Evolutionary conservation across 2,888 invertebrate genomes (phyloP).

Genomic region (Microchrysa polita): DNA sequence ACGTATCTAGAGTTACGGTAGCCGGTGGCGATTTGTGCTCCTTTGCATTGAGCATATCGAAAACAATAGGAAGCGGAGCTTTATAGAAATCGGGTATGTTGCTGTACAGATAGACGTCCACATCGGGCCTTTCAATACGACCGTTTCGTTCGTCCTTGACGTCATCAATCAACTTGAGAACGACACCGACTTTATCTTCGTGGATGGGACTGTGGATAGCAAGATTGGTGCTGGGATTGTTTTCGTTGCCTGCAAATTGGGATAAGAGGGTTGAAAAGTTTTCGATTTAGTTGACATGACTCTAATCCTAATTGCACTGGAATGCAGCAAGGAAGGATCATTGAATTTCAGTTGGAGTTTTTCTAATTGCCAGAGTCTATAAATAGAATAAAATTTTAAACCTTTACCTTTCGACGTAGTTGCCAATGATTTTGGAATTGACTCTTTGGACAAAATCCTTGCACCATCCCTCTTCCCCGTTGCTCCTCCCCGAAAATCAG

Average conservation of each 20-base stretch:
- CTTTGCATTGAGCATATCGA: conserved; percentile 43
- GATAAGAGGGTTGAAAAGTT: not conserved
- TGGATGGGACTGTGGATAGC: not conserved
- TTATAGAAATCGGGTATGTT: conserved; percentile 38
- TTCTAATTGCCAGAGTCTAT: no score
- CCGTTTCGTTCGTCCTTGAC: conserved; percentile 24
- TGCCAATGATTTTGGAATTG: no score
- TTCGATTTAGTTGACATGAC: not conserved
- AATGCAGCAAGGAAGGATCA: not conserved
- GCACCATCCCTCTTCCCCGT: no score
- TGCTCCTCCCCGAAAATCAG: no score
- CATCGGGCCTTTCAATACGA: conserved; percentile 40
- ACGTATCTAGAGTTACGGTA: not conserved
- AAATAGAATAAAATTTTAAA: no score
- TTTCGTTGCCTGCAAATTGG: not conserved
- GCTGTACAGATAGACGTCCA: conserved; percentile 44
- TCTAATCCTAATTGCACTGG: conserved; percentile 17
- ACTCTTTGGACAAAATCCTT: no score
- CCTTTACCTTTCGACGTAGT: no score
- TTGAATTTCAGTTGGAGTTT: conserved; percentile 3
- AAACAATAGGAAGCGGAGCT: conserved; percentile 30
- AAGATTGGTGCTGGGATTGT: not conserved
- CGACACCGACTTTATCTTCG: not conserved
- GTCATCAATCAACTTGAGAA: conserved; percentile 30
- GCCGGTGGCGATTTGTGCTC: conserved; percentile 21